phyloP scores from a whole-genome alignment of 1,140 invertebrate species.

The Polyergus mexicanus region DNA sequence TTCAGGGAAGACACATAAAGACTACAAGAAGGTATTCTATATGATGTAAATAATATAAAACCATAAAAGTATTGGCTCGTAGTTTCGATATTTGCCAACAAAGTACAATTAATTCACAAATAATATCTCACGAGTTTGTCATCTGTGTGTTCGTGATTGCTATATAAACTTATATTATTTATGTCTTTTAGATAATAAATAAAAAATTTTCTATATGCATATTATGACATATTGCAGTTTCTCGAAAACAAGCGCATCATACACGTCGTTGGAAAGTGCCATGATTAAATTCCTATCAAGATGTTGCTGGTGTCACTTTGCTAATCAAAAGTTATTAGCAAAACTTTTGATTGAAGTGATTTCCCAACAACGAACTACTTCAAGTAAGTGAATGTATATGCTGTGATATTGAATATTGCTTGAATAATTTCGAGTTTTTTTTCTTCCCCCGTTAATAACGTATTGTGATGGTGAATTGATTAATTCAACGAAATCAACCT shows the following conservation, averaged over 20 bases:
- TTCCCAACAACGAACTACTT: conserved; percentile 89
- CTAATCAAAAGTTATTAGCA: conserved; percentile 94
- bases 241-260: conserved; percentile 84
- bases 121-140: neutral
- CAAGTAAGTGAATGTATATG: conserved; percentile 83
- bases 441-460: neutral
- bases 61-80: neutral
- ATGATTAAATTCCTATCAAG: conserved; percentile 92
- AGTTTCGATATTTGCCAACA: neutral
- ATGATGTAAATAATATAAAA: neutral
- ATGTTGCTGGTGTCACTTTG: conserved; percentile 94
- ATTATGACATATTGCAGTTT: conserved; percentile 75
- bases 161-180: neutral
- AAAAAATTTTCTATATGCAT: neutral
- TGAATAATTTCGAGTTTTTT: neutral
- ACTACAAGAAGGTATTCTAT: neutral
- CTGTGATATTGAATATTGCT: neutral
- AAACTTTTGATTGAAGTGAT: conserved; percentile 92
- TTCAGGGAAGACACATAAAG: neutral
- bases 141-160: neutral
- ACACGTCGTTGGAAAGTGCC: conserved; percentile 90
- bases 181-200: neutral
- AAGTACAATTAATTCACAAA: neutral
- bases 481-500: neutral
- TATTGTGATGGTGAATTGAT: neutral